Conservation (phyloP, 1,140 invertebrate species). For the Harlomillsia oculata region DNA sequence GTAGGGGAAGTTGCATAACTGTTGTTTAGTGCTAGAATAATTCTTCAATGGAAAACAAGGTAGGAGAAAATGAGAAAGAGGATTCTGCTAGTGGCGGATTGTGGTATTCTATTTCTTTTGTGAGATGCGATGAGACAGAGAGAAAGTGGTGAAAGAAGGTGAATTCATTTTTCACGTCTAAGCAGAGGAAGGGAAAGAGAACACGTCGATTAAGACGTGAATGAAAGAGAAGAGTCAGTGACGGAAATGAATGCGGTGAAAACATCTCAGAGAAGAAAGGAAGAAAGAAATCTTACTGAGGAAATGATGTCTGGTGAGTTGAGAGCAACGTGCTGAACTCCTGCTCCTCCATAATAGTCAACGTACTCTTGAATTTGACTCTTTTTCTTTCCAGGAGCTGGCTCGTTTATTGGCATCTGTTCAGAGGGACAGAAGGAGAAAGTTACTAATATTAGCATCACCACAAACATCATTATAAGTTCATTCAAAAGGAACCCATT, state of each 20-base stretch:
- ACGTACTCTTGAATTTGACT: slow-evolving; percentile 98
- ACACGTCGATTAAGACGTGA: neutral
- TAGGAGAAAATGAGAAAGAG: too few species aligned
- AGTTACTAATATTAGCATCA: too few species aligned
- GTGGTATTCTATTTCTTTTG: too few species aligned
- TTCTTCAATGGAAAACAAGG: too few species aligned
- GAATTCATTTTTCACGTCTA: neutral
- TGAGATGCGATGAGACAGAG: too few species aligned
- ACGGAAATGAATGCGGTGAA: neutral
- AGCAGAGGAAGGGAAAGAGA: neutral
- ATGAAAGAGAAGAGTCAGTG: neutral
- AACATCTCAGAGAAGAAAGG: neutral
- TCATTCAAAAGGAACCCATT: too few species aligned
- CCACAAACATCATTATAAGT: too few species aligned
- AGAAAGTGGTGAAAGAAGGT: neutral
- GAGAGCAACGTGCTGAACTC: slow-evolving; percentile 96
- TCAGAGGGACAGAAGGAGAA: slow-evolving; percentile 6
- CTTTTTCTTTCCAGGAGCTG: slow-evolving; percentile 86
- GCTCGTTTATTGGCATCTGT: slow-evolving; percentile 94
- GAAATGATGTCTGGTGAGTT: slow-evolving; percentile 86
- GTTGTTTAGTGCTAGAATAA: too few species aligned
- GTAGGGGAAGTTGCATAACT: too few species aligned
- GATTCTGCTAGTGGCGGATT: too few species aligned
- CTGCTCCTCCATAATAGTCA: slow-evolving; percentile 94
- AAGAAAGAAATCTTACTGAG: slow-evolving; percentile 51